Conservation (phyloP, 2,797 vertebrate genomes). For the Sylvia borin region DNA sequence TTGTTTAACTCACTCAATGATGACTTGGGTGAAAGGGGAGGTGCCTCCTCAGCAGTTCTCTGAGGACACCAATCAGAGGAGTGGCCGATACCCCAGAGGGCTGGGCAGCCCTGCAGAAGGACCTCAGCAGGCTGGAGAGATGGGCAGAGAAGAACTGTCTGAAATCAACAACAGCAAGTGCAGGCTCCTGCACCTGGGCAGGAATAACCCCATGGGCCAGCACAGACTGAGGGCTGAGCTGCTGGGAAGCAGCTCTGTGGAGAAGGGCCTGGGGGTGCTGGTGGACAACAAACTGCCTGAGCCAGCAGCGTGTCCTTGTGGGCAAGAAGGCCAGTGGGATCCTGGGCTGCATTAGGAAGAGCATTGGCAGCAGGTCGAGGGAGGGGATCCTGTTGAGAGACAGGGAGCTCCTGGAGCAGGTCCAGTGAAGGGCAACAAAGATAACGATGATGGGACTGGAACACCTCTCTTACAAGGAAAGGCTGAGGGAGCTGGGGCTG, state of each 20-base stretch:
- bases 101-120: neutral
- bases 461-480: no score
- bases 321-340: no score
- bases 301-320: neutral
- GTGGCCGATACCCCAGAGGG: neutral
- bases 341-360: neutral
- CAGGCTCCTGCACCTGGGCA: neutral
- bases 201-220: neutral
- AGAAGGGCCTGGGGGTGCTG: neutral
- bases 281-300: neutral
- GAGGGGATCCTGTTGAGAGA: neutral
- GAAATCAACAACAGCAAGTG: neutral
- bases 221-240: neutral
- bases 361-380: fast-evolving
- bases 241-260: neutral
- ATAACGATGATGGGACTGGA: no score
- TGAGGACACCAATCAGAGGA: neutral
- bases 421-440: neutral
- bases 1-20: neutral
- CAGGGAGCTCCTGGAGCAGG: fast-evolving
- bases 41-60: neutral
- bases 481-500: neutral
- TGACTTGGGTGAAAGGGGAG: neutral
- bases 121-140: neutral
- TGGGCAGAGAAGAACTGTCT: neutral